Percentiles rank a stretch among this genome's conserved stretches.
Conservation (phyloP, 2,797 vertebrate genomes). For the Podarcis lilfordi region DNA sequence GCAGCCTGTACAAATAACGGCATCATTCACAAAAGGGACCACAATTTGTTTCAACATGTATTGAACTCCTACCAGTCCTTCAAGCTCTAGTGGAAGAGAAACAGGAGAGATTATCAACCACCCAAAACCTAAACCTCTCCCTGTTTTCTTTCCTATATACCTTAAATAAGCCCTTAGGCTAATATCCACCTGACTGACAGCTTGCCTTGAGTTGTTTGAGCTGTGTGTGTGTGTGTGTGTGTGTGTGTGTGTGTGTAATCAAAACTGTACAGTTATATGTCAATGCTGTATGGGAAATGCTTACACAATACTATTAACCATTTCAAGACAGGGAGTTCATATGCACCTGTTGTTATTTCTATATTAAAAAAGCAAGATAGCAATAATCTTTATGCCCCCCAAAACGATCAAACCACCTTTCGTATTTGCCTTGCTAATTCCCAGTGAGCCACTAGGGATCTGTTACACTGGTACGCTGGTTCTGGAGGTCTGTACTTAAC, state of each 20-base stretch:
- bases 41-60: constrained; percentile 72
- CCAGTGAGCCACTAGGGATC: background rate
- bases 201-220: constrained; percentile 79
- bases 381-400: constrained; percentile 36
- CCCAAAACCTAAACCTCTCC: constrained; percentile 28
- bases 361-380: constrained; percentile 24
- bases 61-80: constrained; percentile 67
- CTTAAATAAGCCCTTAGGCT: constrained; percentile 80
- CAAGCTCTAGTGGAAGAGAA: constrained; percentile 59
- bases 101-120: constrained; percentile 57
- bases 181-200: constrained; percentile 83
- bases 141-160: constrained; percentile 71
- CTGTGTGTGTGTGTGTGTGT: constrained; percentile 18
- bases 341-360: constrained; percentile 52
- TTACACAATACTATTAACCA: constrained; percentile 84
- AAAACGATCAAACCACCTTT: constrained; percentile 31
- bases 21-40: constrained; percentile 74
- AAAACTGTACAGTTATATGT: constrained; percentile 80
- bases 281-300: constrained; percentile 86
- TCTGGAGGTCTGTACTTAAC: too few relatives aligned
- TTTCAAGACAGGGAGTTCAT: constrained; percentile 84
- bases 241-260: constrained; percentile 78
- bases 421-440: background rate
- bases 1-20: constrained; percentile 73
- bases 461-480: too few relatives aligned